Base-by-base conservation (phyloP, 1,140 invertebrate species). In the Pseudomyrmex flavicornis region DNA sequence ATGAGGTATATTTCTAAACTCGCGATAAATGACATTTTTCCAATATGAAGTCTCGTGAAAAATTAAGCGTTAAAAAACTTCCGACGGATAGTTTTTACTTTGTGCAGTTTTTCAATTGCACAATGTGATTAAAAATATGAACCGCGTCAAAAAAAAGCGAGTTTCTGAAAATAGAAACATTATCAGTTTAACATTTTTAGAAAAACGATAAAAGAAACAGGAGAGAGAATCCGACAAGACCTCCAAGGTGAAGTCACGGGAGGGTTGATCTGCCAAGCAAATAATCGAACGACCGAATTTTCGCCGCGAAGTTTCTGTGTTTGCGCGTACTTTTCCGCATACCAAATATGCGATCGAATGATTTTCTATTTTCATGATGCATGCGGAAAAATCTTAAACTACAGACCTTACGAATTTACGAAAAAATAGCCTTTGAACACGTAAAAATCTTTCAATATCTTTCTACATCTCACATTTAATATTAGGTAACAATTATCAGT, bases 311-410 rank as follows among this genome's bases (percentile, higher is more conserved):
- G 69, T 84, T 83, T 76, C 56, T 62, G 63, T 89, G 84, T 89
- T 88, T 86, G 84, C 82, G 58, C 76, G 79, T 26, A 62, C 66
- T 82, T 70, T 66, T 82, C 72, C 54, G 84, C 82, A 88, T 89
- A 86, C 77, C 58, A 88, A 89, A 61, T 52, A 68, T 74, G 46
- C 58, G 70, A 83, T 56, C 46, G 52, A 77, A n/a, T 56, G 50
- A 73, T 72, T 73, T 65, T 66, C 17, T 58, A 74, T 75, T 79
- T 70, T 17, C 26, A 15, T 2, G 20, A 12, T 12, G 65, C 61
- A 66, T 68, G 12, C 35, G 20, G 8, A 10, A 7, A 54, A 68
- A 77, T 26, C 13, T 5, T 7, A 15, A 56, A 68, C 44, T 68
- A 54, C 44, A 44, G 8, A 20, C 17, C 3, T 54, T 44, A 66